Evolutionary conservation across 2,113 vertebrate species (phyloP).

Genomic region (Lampris incognitus): DNA sequence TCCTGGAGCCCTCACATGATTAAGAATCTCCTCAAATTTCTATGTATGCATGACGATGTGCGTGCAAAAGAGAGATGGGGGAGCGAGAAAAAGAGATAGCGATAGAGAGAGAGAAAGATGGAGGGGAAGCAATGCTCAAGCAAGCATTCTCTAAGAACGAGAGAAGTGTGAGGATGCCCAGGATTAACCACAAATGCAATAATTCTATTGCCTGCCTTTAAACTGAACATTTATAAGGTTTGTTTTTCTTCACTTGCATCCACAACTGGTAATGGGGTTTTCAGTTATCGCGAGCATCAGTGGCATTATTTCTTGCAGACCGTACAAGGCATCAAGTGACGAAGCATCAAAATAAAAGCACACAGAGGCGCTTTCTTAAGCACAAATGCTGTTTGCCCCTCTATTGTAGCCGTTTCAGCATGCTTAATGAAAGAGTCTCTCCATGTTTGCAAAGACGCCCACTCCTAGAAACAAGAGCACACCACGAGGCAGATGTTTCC

Average conservation of each 20-base stretch:
- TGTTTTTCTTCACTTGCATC: conserved; percentile 5
- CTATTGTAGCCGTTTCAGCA: conserved; percentile 58
- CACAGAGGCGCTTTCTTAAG: conserved; percentile 38
- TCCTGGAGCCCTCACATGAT: conserved; percentile 59
- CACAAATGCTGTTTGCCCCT: conserved; percentile 37
- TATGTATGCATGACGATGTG: conserved; percentile 36
- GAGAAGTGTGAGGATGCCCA: conserved; percentile 33
- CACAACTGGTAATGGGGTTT: conserved; percentile 8
- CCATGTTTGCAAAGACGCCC: conserved; percentile 65
- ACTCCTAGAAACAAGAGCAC: conserved; percentile 60
- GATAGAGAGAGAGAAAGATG: too few species aligned
- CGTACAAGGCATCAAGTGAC: conserved; percentile 11
- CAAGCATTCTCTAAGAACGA: background rate
- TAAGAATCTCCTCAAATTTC: conserved; percentile 57
- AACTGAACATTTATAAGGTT: conserved; percentile 4
- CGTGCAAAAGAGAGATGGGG: conserved; percentile 3
- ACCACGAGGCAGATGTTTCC: conserved; percentile 66
- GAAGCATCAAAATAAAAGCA: conserved; percentile 34
- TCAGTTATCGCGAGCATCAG: conserved; percentile 20
- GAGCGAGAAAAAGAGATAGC: too few species aligned
- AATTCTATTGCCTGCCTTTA: conserved; percentile 12
- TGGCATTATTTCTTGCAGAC: conserved; percentile 25
- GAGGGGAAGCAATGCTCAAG: too few species aligned
- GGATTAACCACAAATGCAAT: conserved; percentile 33
- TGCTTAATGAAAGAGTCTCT: conserved; percentile 43